Percentiles rank a stretch among this genome's conserved stretches.
phyloP scores from a whole-genome alignment of 2,113 vertebrate species.

The Calyptomena viridis region DNA sequence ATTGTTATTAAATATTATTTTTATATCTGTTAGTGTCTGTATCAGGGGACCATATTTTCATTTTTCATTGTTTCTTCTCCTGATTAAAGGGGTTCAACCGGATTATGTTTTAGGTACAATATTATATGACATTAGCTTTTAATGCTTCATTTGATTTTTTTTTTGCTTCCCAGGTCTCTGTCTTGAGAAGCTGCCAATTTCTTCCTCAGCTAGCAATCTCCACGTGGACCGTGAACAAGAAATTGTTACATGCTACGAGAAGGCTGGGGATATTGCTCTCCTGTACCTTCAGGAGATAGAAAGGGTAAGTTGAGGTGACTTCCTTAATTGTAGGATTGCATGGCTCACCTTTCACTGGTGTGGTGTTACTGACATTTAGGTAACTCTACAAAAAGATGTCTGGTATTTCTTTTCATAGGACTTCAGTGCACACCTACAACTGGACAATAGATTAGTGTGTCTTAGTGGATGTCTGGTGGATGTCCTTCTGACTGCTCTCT shows the following conservation, averaged over 20 bases:
- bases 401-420: background rate
- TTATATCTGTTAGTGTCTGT: background rate
- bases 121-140: background rate
- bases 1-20: background rate
- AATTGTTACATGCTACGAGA: slow-evolving; percentile 95
- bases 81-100: background rate
- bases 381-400: background rate
- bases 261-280: slow-evolving; percentile 95
- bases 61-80: background rate
- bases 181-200: slow-evolving; percentile 88
- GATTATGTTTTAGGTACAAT: background rate
- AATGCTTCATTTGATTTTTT: background rate
- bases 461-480: background rate
- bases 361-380: background rate
- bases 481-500: background rate
- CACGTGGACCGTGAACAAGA: slow-evolving; percentile 86
- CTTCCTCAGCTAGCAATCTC: slow-evolving; percentile 84
- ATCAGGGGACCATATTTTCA: background rate
- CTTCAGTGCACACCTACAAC: background rate
- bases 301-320: slow-evolving; percentile 76
- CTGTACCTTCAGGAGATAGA: slow-evolving; percentile 97
- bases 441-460: background rate
- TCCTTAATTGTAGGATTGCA: background rate
- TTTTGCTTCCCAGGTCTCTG: slow-evolving; percentile 82
- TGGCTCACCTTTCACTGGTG: background rate